A percentile compares a stretch with the other conserved stretches of the same genome.
These are phyloP conservation scores for Dusona sp. DNA, from an alignment of 2,888 invertebrate species.

Conservation along the genomic window DNA sequence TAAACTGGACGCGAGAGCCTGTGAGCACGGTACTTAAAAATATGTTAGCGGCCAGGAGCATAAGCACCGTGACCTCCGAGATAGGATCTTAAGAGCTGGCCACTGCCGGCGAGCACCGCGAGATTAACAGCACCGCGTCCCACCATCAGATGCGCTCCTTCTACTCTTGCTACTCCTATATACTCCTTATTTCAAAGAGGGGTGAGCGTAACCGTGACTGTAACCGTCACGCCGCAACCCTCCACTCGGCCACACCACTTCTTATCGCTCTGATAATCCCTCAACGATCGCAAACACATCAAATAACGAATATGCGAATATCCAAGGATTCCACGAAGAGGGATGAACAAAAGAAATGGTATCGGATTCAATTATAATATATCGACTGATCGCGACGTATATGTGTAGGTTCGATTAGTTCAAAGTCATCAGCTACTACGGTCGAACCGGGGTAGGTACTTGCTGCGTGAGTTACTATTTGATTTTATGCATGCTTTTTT, in stretches of 20 bases:
- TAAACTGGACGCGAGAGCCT: conserved; percentile 55
- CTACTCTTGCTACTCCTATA: conserved; percentile 48
- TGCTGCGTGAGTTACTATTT: background rate
- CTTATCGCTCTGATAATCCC: conserved; percentile 68
- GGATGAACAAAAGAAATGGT: background rate
- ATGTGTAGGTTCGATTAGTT: background rate
- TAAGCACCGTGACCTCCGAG: conserved; percentile 84
- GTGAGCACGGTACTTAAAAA: conserved; percentile 80
- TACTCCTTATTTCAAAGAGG: conserved; percentile 66
- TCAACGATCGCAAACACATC: conserved; percentile 33
- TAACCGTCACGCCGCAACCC: conserved; percentile 80
- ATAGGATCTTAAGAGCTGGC: conserved; percentile 81
- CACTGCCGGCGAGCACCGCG: conserved; percentile 66
- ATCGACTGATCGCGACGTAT: background rate
- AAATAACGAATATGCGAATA: conserved; percentile 10
- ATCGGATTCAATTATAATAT: background rate
- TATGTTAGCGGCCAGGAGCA: conserved; percentile 82
- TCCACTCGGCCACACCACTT: conserved; percentile 51
- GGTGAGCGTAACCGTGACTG: conserved; percentile 79
- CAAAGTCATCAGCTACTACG: background rate
- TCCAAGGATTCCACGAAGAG: background rate
- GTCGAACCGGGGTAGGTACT: background rate
- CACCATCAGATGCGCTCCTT: conserved; percentile 79
- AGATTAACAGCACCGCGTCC: conserved; percentile 66
- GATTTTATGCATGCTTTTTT: background rate